Base-by-base conservation (phyloP, 2,113 vertebrate species). In the Atractosteus spatula region DNA sequence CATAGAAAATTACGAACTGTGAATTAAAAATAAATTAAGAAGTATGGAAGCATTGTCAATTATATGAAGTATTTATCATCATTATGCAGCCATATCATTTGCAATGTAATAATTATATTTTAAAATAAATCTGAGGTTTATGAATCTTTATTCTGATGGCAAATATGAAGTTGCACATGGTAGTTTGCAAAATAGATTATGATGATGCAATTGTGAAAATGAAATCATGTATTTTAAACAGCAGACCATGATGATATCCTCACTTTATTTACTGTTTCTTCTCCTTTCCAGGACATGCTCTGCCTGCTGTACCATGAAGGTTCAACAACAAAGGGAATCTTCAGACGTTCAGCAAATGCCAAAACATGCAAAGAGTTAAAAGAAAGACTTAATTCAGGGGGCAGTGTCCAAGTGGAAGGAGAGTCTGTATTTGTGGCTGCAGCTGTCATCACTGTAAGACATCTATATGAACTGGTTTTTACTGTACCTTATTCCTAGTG, bases 361-460 rank as follows among this genome's bases (percentile, higher is more conserved):
- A 93, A 90, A 71, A 91, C 70, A 59, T 94, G 92, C 75, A 89
- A 92, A 71, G 90, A 93, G 54, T 66, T 94, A 70, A 94, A 93
- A 70, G 91, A 93, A 80, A 89, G 87, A 57, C 77, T 92, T 63
- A 92, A 92, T 72, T 86, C 85, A 43, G 92, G 91, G 59, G 76
- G 84, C 63, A 81, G 80, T 7, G 86, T 92, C 45, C 86, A 83
- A 17, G 78, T 91, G 77, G 87, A 88, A 11, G 85, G 86, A 70
- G 89, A 92, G 80, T 94, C 91, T 3, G 89, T 91, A 44, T 91
- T 93, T 10, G 89, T 94, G 63, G 87, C 90, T n/a, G 92, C 92
- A 11, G 89, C 92, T 54, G 87, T 94, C 71, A 84, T 94, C 64
- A 94, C 85, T 71, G 92, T 94, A 85, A 77, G 87, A 66, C 68